Percentiles rank a stretch among this genome's conserved stretches.
Conservation (phyloP, 2,113 vertebrate genomes). For the Pan paniscus region DNA sequence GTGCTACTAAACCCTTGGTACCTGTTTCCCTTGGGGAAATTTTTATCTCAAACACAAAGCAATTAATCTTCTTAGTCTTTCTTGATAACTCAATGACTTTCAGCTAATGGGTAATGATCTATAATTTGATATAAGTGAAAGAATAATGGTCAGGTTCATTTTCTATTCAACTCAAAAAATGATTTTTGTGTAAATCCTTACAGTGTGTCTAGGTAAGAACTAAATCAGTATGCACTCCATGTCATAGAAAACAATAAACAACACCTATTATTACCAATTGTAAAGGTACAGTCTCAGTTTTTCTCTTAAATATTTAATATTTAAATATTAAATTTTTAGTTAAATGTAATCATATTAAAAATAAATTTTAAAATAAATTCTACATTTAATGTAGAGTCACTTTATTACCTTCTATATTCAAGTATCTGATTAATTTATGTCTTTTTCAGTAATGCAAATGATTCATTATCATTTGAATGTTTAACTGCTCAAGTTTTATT, state of each 20-base stretch:
- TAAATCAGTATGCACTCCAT: not conserved
- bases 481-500: not conserved
- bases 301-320: not conserved
- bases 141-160: not conserved
- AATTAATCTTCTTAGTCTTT: not conserved
- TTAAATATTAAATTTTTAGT: not conserved
- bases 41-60: not conserved
- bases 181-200: not conserved
- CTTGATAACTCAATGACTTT: not conserved
- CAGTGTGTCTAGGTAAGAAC: not conserved
- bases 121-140: not conserved
- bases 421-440: not conserved
- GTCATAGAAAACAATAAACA: not conserved
- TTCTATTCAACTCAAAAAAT: not conserved
- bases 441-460: not conserved
- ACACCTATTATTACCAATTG: not conserved
- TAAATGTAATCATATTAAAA: too few species aligned
- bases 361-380: too few species aligned
- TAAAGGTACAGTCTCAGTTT: not conserved
- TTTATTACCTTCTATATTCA: not conserved
- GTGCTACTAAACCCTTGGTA: not conserved
- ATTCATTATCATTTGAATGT: not conserved
- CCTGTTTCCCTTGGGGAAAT: not conserved
- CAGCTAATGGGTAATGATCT: not conserved
- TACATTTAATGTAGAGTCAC: not conserved